These are phyloP conservation scores for Meteorus cinctellus DNA, from an alignment of 2,888 invertebrate genomes.

Conservation along the genomic window DNA sequence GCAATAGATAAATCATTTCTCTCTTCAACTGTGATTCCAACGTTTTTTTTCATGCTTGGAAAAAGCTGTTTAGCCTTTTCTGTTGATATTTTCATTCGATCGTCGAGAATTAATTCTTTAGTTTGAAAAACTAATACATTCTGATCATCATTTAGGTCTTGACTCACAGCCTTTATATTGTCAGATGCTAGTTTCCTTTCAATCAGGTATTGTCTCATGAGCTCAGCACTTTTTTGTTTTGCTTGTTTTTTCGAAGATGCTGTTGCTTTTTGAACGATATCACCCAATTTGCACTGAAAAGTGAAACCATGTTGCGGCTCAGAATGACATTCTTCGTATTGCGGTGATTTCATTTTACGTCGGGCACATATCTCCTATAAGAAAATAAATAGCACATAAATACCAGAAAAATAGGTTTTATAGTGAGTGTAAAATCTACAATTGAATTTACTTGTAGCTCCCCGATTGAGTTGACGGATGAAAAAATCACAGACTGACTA, in stretches of 20 bases:
- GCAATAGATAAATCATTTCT: background rate
- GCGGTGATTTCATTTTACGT: conserved; percentile 4
- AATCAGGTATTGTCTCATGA: conserved; percentile 15
- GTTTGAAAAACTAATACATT: background rate
- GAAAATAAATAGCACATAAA: background rate
- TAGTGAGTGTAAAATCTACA: background rate
- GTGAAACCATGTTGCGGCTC: background rate
- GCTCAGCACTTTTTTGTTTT: conserved; percentile 27
- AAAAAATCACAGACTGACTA: background rate
- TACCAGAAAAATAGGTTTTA: background rate
- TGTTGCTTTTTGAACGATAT: background rate
- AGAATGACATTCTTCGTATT: conserved; percentile 12
- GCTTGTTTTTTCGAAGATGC: conserved; percentile 32
- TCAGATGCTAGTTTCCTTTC: background rate
- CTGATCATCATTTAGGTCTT: background rate
- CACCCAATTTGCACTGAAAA: background rate
- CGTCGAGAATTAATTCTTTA: background rate
- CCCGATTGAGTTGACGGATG: conserved; percentile 17
- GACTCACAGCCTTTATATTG: background rate
- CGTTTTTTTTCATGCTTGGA: conserved; percentile 21
- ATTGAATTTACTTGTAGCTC: conserved; percentile 29
- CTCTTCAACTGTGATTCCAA: background rate
- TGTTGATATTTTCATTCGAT: background rate
- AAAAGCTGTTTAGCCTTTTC: conserved; percentile 16
- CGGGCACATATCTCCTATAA: conserved; percentile 16